Evolutionary conservation across 2,888 invertebrate genomes (phyloP).

Genomic region (Drosophila phalerata): DNA sequence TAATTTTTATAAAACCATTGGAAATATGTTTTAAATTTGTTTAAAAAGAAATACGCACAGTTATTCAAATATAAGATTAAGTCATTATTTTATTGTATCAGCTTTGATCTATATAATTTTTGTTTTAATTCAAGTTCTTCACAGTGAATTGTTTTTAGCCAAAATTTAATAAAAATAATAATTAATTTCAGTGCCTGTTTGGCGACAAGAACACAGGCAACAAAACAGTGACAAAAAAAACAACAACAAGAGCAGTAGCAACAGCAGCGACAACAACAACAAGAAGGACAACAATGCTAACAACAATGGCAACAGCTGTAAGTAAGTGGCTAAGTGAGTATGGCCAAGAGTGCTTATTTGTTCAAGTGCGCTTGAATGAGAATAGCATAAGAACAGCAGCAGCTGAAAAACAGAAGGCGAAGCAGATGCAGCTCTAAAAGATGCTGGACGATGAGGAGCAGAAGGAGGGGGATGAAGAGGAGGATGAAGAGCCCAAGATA

Average conservation of each 20-base stretch:
- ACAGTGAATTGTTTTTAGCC: neutral
- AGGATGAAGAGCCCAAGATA: neutral
- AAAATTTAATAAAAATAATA: constrained; percentile 8
- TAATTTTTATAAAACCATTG: no score
- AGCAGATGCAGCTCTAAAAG: constrained; percentile 17
- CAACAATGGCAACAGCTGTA: constrained; percentile 65
- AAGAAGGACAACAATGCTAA: constrained; percentile 35
- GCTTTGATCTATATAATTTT: neutral
- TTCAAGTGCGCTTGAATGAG: constrained; percentile 69
- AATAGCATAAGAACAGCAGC: constrained; percentile 38
- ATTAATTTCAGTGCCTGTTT: constrained; percentile 2
- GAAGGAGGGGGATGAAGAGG: neutral
- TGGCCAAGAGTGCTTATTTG: constrained; percentile 69
- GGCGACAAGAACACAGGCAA: constrained; percentile 8
- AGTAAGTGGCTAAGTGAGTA: constrained; percentile 68
- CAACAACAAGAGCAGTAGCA: constrained; percentile 51
- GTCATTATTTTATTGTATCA: neutral
- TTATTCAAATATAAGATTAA: no score
- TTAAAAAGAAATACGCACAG: no score
- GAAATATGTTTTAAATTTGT: no score
- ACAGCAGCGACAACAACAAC: constrained; percentile 26
- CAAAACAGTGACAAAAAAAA: constrained; percentile 13
- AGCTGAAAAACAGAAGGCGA: constrained; percentile 3
- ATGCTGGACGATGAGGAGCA: neutral
- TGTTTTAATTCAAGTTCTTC: neutral